Evolutionary conservation across 53 echinoderm and acorn worm species (phyloP), one percentile per base, ranked within the genome.

Genomic region (Astropecten irregularis): DNA sequence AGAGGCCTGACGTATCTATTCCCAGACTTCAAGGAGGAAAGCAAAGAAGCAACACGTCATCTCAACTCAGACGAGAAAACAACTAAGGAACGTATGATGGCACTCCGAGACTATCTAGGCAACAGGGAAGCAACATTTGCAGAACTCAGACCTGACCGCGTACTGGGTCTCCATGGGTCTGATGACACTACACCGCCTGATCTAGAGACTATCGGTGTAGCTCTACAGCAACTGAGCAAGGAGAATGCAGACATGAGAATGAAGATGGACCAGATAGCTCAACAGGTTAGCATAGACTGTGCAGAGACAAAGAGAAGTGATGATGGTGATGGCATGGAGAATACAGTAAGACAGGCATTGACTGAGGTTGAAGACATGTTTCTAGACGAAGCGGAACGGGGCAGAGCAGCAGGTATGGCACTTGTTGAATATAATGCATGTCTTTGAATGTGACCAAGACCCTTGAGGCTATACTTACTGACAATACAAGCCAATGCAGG

Each of bases 111-210:
- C 37, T 91, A 87, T 55, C 56, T 91, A 0, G 79, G 91, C 19
- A 91, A 91, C 81, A 77, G 81, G 66, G 81, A 51, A n/a, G 91
- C 84, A 0, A 51, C 60, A n/a, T 50, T 91, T 3, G 86, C 83
- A 10, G 91, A 47, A 23, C 49, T 82, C 15, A 20, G 52, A 22
- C 84, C 60, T 4, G 49, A 42, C 62, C 73, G n/a, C 2, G 58
- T 25, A n/a, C 20, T 26, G 10, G 23, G 25, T 16, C 20, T 25
- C 21, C 13, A 8, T 19, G 40, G 63, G 35, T 29, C 14, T 10
- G 64, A 13, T 42, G 61, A 64, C 40, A 64, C 6, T 15, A n/a
- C 60, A 26, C 46, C 32, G 14, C 40, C 35, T 1, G 76, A 76
- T 66, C 39, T 26, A 9, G 73, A 19, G 11, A 18, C 38, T 23